Conservation (phyloP, 2,113 vertebrate species). For the Oncorhynchus mykiss region DNA sequence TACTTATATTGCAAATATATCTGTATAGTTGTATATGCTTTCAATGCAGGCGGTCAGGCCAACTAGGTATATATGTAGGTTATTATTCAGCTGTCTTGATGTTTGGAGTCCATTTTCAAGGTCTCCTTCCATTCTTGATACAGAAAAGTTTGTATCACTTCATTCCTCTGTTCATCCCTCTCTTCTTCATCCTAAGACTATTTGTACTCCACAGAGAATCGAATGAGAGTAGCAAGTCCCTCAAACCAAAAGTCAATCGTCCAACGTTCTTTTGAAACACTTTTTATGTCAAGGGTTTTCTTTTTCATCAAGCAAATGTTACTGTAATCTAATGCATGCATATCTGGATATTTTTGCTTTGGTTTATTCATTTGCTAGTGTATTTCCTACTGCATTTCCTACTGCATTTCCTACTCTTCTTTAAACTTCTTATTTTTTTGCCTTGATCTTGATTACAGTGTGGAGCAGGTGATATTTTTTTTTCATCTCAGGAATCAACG, state of each 20-base stretch:
- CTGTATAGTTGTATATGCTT: conserved; percentile 61
- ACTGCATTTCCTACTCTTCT: conserved; percentile 50
- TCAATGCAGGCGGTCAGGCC: conserved; percentile 60
- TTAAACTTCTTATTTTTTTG: conserved; percentile 30
- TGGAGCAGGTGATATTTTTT: conserved; percentile 15
- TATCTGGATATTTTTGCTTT: conserved; percentile 51
- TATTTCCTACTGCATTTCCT: conserved; percentile 64
- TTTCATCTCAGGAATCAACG: conserved; percentile 14
- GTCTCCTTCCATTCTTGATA: conserved; percentile 20
- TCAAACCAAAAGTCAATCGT: conserved; percentile 25
- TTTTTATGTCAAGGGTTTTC: conserved; percentile 41
- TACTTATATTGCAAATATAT: conserved; percentile 66
- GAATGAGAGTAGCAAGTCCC: conserved; percentile 28
- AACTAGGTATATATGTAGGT: conserved; percentile 57
- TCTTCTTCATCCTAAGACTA: conserved; percentile 32
- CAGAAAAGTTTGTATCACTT: conserved; percentile 45
- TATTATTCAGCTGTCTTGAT: conserved; percentile 46
- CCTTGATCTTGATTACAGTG: conserved; percentile 42
- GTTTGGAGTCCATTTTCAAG: conserved; percentile 23
- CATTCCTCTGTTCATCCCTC: conserved; percentile 19
- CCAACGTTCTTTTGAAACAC: conserved; percentile 33
- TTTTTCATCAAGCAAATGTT: conserved; percentile 68
- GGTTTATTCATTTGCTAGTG: conserved; percentile 44
- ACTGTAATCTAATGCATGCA: conserved; percentile 74
- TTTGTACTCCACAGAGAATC: conserved; percentile 25